Percentiles rank a stretch among this genome's conserved stretches.
These are phyloP conservation scores for Meiosimyza platycephala DNA, from an alignment of 2,888 invertebrate species.

Conservation along the genomic window DNA sequence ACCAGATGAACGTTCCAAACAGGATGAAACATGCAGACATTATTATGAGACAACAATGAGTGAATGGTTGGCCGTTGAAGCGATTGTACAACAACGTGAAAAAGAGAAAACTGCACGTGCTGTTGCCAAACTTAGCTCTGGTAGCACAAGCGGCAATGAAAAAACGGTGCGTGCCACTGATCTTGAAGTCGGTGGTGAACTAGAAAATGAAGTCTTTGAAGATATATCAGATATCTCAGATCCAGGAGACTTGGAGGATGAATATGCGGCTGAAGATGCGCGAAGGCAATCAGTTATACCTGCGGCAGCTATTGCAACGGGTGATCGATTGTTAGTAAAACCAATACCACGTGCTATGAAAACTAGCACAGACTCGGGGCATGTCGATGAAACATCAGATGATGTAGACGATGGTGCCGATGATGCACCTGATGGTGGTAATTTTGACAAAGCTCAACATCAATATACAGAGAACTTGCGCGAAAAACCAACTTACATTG, in stretches of 20 bases:
- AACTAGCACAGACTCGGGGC: slow-evolving; percentile 66
- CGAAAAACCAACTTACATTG: too few species aligned
- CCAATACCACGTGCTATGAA: slow-evolving; percentile 65
- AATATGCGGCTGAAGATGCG: slow-evolving; percentile 1
- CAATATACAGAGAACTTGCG: too few species aligned
- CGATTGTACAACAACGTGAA: slow-evolving; percentile 86
- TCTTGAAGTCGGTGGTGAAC: slow-evolving; percentile 70
- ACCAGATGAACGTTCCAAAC: slow-evolving; percentile 73
- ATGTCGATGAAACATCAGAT: slow-evolving; percentile 65
- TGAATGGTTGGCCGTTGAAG: slow-evolving; percentile 95
- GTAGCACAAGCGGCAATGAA: slow-evolving; percentile 73
- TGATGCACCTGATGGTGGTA: background rate
- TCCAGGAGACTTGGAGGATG: slow-evolving; percentile 60
- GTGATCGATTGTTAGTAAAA: slow-evolving; percentile 52
- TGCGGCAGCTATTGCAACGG: slow-evolving; percentile 29
- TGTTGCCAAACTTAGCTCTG: slow-evolving; percentile 84
- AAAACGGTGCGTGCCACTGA: slow-evolving; percentile 68
- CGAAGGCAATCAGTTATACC: background rate
- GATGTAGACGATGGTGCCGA: slow-evolving; percentile 56
- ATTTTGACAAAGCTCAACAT: too few species aligned
- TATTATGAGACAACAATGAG: slow-evolving; percentile 92
- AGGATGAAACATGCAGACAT: slow-evolving; percentile 76
- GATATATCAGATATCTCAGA: slow-evolving; percentile 71
- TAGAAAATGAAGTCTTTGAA: slow-evolving; percentile 71
- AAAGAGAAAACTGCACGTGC: slow-evolving; percentile 87